phyloP scores from a whole-genome alignment of 2,113 vertebrate species.

The Anguilla rostrata region DNA sequence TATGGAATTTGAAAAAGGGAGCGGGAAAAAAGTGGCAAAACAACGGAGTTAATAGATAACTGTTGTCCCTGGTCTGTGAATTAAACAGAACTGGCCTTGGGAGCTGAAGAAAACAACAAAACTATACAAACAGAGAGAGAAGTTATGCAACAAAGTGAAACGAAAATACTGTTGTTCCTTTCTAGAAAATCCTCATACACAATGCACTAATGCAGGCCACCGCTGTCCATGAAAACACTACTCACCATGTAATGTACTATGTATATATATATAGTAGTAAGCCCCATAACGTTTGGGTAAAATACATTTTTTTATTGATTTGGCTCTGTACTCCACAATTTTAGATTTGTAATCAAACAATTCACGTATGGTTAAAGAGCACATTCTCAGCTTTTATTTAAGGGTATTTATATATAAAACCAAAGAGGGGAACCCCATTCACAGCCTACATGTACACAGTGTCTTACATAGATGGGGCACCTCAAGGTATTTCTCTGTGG shows the following conservation, averaged over 20 bases:
- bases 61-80: not conserved
- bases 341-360: no score
- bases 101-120: slow-evolving; percentile 11
- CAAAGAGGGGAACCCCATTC: not conserved
- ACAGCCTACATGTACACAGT: not conserved
- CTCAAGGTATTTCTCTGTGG: not conserved
- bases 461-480: not conserved
- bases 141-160: not conserved
- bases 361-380: no score
- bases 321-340: no score
- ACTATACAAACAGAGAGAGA: not conserved
- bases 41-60: slow-evolving; percentile 29
- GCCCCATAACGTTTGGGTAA: no score
- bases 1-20: not conserved
- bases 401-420: no score
- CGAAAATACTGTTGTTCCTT: slow-evolving; percentile 4
- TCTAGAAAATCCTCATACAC: not conserved
- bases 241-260: not conserved
- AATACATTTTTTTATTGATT: no score
- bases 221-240: not conserved
- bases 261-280: no score
- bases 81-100: slow-evolving; percentile 21
- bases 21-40: slow-evolving; percentile 4
- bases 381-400: no score
- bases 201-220: not conserved